A percentile compares a stretch with the other conserved stretches of the same genome.
phyloP scores from a whole-genome alignment of 2,113 vertebrate genomes.

The Papio anubis region DNA sequence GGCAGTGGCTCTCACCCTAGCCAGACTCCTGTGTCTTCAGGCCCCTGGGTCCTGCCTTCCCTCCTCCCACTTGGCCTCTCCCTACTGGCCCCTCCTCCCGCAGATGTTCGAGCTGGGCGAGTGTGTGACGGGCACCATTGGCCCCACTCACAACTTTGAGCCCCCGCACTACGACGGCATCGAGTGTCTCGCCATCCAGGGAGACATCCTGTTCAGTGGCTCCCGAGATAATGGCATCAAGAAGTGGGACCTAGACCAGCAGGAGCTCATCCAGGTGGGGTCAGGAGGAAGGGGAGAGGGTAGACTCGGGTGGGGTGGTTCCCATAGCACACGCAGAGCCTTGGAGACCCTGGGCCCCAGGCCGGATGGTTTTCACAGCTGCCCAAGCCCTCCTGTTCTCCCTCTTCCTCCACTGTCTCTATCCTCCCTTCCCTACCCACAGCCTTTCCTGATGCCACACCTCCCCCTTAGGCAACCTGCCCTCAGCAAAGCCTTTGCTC shows the following conservation, averaged over 20 bases:
- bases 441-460: neutral
- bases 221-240: conserved; percentile 98
- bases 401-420: no score
- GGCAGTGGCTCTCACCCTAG: neutral
- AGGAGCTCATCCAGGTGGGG: conserved; percentile 94
- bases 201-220: conserved; percentile 94
- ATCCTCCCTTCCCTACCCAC: accelerated
- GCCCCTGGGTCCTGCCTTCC: neutral
- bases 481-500: neutral
- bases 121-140: conserved; percentile 89
- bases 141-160: conserved; percentile 97
- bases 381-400: neutral
- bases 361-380: neutral
- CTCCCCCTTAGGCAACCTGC: neutral
- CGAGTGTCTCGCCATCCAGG: conserved; percentile 94
- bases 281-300: neutral
- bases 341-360: neutral
- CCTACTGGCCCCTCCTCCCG: accelerated
- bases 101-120: conserved; percentile 95
- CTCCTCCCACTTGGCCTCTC: neutral
- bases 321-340: neutral
- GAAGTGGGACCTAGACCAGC: conserved; percentile 97
- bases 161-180: conserved; percentile 98
- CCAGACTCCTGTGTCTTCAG: neutral
- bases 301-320: accelerated